Percentiles rank a stretch among this genome's conserved stretches.
Evolutionary conservation across 2,888 invertebrate genomes (phyloP).

Genomic region (Lasius fuliginosus): DNA sequence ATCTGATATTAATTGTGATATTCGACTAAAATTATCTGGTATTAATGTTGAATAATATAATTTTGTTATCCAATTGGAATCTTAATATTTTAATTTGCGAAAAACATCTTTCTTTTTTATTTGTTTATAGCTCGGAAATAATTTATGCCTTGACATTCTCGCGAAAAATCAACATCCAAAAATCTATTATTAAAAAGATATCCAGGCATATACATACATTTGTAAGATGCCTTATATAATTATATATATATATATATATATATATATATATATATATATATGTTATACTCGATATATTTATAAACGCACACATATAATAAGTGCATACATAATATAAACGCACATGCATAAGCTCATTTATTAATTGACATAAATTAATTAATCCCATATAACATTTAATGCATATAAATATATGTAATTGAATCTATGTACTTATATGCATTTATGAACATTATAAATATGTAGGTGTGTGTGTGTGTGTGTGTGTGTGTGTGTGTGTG

Average conservation of each 20-base stretch:
- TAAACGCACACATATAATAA: not conserved
- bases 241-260: not conserved
- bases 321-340: not conserved
- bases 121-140: not conserved
- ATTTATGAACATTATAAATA: not conserved
- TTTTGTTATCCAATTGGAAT: not conserved
- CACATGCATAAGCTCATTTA: not conserved
- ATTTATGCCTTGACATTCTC: not conserved
- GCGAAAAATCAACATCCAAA: not conserved
- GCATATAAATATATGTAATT: not conserved
- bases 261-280: not conserved
- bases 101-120: not conserved
- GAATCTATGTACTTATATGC: slow-evolving; percentile 1
- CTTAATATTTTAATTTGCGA: not conserved
- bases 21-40: too few relatives aligned
- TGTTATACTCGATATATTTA: too few relatives aligned
- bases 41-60: not conserved
- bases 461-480: not conserved
- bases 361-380: not conserved
- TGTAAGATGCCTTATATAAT: not conserved
- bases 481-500: not conserved
- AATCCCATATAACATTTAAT: not conserved
- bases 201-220: not conserved
- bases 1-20: too few relatives aligned
- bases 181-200: not conserved